These are phyloP conservation scores for Dermochelys coriacea DNA, from an alignment of 2,797 vertebrate genomes.

Conservation along the genomic window DNA sequence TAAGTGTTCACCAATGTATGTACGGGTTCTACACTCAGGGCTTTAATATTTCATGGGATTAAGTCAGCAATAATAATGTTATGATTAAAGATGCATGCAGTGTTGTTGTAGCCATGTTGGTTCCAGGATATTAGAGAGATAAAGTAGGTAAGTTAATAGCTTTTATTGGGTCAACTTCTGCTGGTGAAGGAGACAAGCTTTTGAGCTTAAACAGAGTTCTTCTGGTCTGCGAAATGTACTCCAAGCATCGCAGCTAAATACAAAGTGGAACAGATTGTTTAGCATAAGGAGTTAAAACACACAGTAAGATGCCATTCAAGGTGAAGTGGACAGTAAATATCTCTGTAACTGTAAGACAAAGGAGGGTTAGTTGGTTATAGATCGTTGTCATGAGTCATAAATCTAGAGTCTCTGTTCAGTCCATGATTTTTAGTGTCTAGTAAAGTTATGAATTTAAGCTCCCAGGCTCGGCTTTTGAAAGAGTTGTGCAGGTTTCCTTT, in stretches of 20 bases:
- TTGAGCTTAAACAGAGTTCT: too few species aligned
- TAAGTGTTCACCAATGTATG: not conserved
- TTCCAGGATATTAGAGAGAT: not conserved
- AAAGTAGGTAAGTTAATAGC: not conserved
- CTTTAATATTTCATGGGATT: not conserved
- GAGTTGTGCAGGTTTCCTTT: not conserved
- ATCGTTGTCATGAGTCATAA: not conserved
- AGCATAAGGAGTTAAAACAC: not conserved
- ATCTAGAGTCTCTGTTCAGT: not conserved
- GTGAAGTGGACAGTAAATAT: not conserved
- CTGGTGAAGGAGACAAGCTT: not conserved
- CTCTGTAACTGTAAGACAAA: not conserved
- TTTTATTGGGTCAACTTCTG: not conserved
- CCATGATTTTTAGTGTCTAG: not conserved
- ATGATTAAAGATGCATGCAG: not conserved
- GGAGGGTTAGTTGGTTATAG: not conserved
- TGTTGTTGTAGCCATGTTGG: not conserved
- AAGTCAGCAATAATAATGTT: not conserved
- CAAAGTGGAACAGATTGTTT: not conserved
- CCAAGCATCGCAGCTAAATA: not conserved
- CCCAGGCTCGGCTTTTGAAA: not conserved
- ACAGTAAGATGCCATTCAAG: not conserved
- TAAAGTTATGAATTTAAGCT: not conserved
- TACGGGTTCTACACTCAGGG: not conserved
- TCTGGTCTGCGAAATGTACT: not conserved